Base-by-base conservation (phyloP, 2,113 vertebrate species). In the Hyla sarda region DNA sequence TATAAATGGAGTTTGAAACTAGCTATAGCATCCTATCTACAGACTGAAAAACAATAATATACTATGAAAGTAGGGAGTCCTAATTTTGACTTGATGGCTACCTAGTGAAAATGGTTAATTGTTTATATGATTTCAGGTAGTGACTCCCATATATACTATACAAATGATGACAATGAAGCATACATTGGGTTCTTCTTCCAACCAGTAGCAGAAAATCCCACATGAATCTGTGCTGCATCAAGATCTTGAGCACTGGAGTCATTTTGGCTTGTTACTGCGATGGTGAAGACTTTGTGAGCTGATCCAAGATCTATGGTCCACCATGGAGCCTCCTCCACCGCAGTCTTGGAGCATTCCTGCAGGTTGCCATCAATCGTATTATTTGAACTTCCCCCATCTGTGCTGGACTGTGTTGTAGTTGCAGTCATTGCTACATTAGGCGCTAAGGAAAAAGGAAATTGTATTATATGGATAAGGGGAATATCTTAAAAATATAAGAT, bases 201-300 rank as follows among this genome's bases (percentile, higher is more conserved):
- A 10, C 78, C 78, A 19, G 58, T 50, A 11, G 85, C 85, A 56
- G 82, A 89, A 58, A 87, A 72, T 19, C 90, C 89, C 23, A 89
- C 77, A 9, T 78, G 87, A 84, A 90, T 90, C 74, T 89, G 89
- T 19, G 88, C 88, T n/a, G 82, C 88, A n/a, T 76, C 32, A 34
- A 88, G 87, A 6, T 67, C 41, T 14, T 60, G 21, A 12, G 58
- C 62, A 25, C 37, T 32, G 25, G 80, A 75, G 50, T 85, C 37
- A 0, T 48, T 76, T 8, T n/a, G 25, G 13, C 67, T 86, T 62
- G 32, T 88, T 47, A 87, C 82, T 5, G 87, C 86, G 19, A 90
- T 60, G 23, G 60, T 80, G 54, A 67, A 87, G 7, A 41, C 71
- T 75, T 75, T 74, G 69, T 47, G 60, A 87, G 2, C 16, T 5